Percentiles rank a stretch among this genome's conserved stretches.
These are phyloP conservation scores for Caenorhabditis wallacei DNA, from an alignment of 2,888 invertebrate species.

Conservation along the genomic window DNA sequence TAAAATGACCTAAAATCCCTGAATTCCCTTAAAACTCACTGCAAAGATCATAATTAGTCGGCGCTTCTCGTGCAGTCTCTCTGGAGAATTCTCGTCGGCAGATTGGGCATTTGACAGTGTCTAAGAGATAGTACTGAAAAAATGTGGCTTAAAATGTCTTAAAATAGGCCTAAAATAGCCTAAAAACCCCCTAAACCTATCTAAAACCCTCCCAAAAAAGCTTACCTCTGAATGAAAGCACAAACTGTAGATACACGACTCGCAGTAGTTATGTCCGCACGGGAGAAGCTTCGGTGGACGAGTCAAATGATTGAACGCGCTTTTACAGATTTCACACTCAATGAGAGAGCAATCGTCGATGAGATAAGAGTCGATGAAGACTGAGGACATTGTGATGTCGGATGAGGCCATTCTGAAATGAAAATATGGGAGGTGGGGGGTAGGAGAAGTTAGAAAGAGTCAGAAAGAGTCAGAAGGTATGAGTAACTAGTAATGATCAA, in stretches of 20 bases:
- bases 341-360: conserved; percentile 39
- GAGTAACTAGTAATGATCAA: too few relatives aligned
- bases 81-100: conserved; percentile 74
- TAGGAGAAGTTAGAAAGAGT: not conserved
- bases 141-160: too few relatives aligned
- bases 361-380: conserved; percentile 33
- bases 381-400: conserved; percentile 26
- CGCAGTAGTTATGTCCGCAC: conserved; percentile 82
- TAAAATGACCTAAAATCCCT: not conserved
- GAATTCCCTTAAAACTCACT: conserved; percentile 70
- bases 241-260: conserved; percentile 77
- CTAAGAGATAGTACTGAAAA: conserved; percentile 80
- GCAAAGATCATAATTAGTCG: conserved; percentile 80
- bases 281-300: conserved; percentile 79
- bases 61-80: conserved; percentile 75
- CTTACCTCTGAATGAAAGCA: conserved; percentile 61
- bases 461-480: not conserved
- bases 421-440: not conserved
- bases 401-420: not conserved
- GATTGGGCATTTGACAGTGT: conserved; percentile 79
- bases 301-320: conserved; percentile 64
- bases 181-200: too few relatives aligned
- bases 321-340: conserved; percentile 72
- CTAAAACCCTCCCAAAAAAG: too few relatives aligned
- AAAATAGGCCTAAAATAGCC: too few relatives aligned